phyloP scores from a whole-genome alignment of 2,113 vertebrate genomes.

The Callopanchax toddi region DNA sequence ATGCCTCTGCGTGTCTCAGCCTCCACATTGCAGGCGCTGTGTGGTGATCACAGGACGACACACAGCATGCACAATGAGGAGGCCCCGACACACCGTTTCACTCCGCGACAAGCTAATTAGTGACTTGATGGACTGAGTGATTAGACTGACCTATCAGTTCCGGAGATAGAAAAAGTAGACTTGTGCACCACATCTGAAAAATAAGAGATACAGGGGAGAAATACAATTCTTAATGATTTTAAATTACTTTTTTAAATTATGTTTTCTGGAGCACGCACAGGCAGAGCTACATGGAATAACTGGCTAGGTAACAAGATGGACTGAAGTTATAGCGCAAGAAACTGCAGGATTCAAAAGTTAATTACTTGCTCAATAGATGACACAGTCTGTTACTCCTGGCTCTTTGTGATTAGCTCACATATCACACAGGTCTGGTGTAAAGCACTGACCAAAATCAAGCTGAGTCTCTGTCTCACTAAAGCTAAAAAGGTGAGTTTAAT shows the following conservation, averaged over 20 bases:
- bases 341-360: background rate
- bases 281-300: background rate
- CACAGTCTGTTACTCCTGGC: too few relatives aligned
- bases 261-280: background rate
- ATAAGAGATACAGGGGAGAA: too few relatives aligned
- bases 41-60: slow-evolving; percentile 59
- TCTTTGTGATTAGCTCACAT: too few relatives aligned
- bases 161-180: background rate
- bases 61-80: slow-evolving; percentile 82
- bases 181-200: background rate
- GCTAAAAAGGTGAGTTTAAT: too few relatives aligned
- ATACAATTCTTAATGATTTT: background rate
- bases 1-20: slow-evolving; percentile 33
- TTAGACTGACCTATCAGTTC: slow-evolving; percentile 8
- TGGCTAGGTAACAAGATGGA: slow-evolving; percentile 4
- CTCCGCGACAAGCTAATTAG: slow-evolving; percentile 10
- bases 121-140: slow-evolving; percentile 24
- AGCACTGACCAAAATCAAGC: too few relatives aligned
- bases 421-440: too few relatives aligned
- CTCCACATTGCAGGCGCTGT: slow-evolving; percentile 82
- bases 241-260: background rate
- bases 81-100: slow-evolving; percentile 29
- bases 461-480: too few relatives aligned
- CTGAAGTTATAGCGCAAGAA: background rate
- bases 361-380: background rate